Base-by-base conservation (phyloP, 2,888 invertebrate species). In the Timema cristinae region DNA sequence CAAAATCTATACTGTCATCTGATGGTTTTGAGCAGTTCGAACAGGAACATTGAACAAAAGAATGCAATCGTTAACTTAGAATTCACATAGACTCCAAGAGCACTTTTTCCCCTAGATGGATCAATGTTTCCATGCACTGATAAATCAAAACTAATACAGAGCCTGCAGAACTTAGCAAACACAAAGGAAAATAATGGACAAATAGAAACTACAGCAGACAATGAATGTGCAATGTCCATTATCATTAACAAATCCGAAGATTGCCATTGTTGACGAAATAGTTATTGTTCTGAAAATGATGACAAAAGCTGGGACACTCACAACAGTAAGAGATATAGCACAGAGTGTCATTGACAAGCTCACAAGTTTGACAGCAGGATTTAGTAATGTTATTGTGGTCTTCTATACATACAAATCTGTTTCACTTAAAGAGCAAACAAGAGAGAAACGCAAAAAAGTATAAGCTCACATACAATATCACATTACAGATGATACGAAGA, bases 101-200 rank as follows among this genome's bases (percentile, higher is more conserved):
- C 7, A 56, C 56, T 6, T 56, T 6, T 56, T 56, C 10, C n/a
- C n/a, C n/a, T n/a, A n/a, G n/a, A n/a, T n/a, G n/a, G n/a, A n/a
- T n/a, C n/a, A n/a, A n/a, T n/a, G n/a, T n/a, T n/a, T n/a, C n/a
- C n/a, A n/a, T n/a, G n/a, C n/a, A n/a, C n/a, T n/a, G n/a, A n/a
- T n/a, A n/a, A n/a, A n/a, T n/a, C n/a, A n/a, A n/a, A n/a, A n/a
- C n/a, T n/a, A n/a, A n/a, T n/a, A n/a, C n/a, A 56, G 7, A 56
- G 10, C 56, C 56, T 56, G 56, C 56, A 56, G 56, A 56, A 56
- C 56, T 56, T 56, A 56, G 56, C 56, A 56, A 56, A 56, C 56
- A 56, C 2, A 56, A 56, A 13, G n/a, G 56, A 56, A 56, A 56
- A 56, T 13, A 13, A 56, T 56, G 56, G 56, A 56, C 56, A 56